Percentiles rank a stretch among this genome's conserved stretches.
Conservation (phyloP, 2,797 vertebrate genomes). For the Peromyscus eremicus region DNA sequence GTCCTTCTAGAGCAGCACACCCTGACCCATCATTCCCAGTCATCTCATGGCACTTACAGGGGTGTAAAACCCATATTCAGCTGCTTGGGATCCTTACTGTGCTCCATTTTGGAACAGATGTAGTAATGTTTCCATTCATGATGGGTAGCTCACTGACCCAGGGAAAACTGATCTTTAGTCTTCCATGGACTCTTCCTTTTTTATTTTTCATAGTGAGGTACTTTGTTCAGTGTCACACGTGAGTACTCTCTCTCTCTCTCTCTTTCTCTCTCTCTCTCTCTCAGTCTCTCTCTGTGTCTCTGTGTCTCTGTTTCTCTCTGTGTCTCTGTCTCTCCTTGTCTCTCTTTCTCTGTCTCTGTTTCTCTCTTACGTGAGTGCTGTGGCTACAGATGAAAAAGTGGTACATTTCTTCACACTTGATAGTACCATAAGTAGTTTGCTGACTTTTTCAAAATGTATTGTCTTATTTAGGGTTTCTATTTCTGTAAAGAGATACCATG, state of each 20-base stretch:
- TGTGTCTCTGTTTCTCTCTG: too few relatives aligned
- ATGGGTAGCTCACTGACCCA: background rate
- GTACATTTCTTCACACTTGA: background rate
- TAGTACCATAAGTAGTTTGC: background rate
- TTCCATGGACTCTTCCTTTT: background rate
- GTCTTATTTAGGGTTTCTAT: background rate
- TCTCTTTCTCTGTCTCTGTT: too few relatives aligned
- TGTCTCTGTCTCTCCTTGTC: too few relatives aligned
- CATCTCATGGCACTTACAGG: background rate
- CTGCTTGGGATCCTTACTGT: too few relatives aligned
- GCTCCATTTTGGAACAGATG: background rate
- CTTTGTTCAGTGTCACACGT: background rate
- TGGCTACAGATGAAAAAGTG: background rate
- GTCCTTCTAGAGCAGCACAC: background rate
- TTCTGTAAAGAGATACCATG: background rate
- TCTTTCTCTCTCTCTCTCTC: too few relatives aligned
- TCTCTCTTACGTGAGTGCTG: background rate
- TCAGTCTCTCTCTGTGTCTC: too few relatives aligned
- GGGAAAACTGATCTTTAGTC: background rate
- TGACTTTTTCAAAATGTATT: background rate
- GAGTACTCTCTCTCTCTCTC: background rate
- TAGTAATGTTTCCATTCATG: background rate
- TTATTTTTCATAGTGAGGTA: background rate
- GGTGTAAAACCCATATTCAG: background rate
- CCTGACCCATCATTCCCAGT: rapidly evolving